A percentile compares a stretch with the other conserved stretches of the same genome.
These are phyloP conservation scores for Malurus leucopterus DNA, from an alignment of 2,797 vertebrate species.

Conservation along the genomic window DNA sequence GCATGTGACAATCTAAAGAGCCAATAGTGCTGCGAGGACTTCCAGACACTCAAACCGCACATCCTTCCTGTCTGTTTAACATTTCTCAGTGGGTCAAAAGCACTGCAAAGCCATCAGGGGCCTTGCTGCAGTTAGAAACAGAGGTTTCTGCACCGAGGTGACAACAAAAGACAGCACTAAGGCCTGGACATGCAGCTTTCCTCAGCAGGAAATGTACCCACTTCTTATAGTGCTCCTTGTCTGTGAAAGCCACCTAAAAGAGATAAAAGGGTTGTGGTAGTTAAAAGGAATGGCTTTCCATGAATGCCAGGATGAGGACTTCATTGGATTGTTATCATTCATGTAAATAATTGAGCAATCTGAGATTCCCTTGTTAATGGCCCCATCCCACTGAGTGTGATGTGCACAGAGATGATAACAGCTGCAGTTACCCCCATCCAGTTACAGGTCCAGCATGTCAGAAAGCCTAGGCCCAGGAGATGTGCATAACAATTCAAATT, in stretches of 20 bases:
- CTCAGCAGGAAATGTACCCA: not conserved
- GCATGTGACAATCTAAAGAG: not conserved
- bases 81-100: not conserved
- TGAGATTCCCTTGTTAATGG: not conserved
- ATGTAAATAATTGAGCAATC: not conserved
- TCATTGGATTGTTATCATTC: not conserved
- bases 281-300: not conserved
- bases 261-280: not conserved
- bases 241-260: not conserved
- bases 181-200: not conserved
- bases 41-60: not conserved
- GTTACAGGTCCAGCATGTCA: not conserved
- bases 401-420: too few species aligned
- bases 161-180: not conserved
- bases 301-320: not conserved
- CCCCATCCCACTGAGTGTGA: too few species aligned
- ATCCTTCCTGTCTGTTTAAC: not conserved
- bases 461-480: not conserved
- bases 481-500: not conserved
- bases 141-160: not conserved
- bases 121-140: not conserved
- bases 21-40: accelerated
- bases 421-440: not conserved
- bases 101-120: not conserved
- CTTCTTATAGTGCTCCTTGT: not conserved